Base-by-base conservation (phyloP, 2,888 invertebrate genomes). In the Rhamphomyia laevipes region DNA sequence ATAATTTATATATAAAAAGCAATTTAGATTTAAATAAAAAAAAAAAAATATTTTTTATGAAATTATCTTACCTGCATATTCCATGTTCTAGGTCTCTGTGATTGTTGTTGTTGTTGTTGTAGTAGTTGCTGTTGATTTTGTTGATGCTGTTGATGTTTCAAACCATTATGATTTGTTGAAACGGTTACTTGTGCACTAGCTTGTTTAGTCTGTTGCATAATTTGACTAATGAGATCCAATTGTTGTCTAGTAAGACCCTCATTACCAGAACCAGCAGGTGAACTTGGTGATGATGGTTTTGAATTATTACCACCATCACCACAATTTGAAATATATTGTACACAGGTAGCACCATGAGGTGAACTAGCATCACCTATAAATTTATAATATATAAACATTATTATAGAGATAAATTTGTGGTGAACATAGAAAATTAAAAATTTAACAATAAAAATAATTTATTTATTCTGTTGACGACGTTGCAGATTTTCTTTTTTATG, bases 121-220 rank as follows among this genome's bases (percentile, higher is more conserved):
- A n/a, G n/a, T n/a, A n/a, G n/a, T 9, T 58, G 56, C 58, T 64
- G 65, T 53, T 58, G 60, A 54, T 55, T 59, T 54, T 60, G 58
- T 51, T 66, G 54, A 10, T 58, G 56, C 57, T 64, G 65, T 53
- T 58, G 60, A 54, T 55, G 59, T 52, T 58, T 56, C 33, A 56
- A 30, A 50, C 65, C 64, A 63, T 70, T 64, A 53, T 65, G 62
- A 48, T 65, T 62, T 38, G 67, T 64, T 15, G 68, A 67, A 30
- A 69, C 67, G 5, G 68, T 70, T 37, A 70, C 66, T 58, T 67
- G 67, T 37, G 72, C 70, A 53, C 70, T 71, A 47, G 78, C 77
- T 59, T 81, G 81, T 63, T 82, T 82, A 16, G 82, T 82, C 66
- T 83, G 83, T 61, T 83, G 81, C 81, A 84, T 83, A 59, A 83